Evolutionary conservation across 1,140 invertebrate genomes (phyloP), one percentile per base, ranked within the genome.

Genomic region (Rhyacophila brunnea): DNA sequence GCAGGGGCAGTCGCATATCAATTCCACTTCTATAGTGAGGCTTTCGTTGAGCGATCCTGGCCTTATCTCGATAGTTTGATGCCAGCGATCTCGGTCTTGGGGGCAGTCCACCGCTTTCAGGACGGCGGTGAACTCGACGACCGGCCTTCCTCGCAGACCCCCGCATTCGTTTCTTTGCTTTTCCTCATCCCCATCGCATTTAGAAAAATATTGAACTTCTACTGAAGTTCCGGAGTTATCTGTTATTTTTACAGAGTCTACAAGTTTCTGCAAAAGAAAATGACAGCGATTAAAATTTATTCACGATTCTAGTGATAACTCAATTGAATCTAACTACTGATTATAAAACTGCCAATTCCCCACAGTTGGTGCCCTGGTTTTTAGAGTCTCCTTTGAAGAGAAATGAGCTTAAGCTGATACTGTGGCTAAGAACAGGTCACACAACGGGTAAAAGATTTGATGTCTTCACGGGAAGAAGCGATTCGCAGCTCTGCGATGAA

Each of bases 31-130:
- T 40, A 93, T 74, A 4, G 71, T 78, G 13, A 93, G 68, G 68
- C 82, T 85, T 69, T 93, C 91, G 50, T 84, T 84, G 15, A 93
- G 76, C 34, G 89, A 90, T 51, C 87, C 83, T 2, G 89, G 89
- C 70, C 88, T 88, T 44, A 93, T 90, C 57, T 83, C 70, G 56
- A 92, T 81, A 11, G 70, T 81, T 70, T 87, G 83, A 1, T 79
- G 77, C 82, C 85, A 88, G 54, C 89, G 80, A 13, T 70, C 73
- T 7, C 72, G 75, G 69, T 89, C 78, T 23, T 71, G 67, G 7
- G 81, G 85, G 71, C 83, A 90, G 65, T 78, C 68, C 0, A 71
- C 67, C 1, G 79, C 77, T 70, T 79, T 74, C 11, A 81, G 69
- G 44, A 78, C 52, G 34, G 76, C 69, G 34, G 67, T 75, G 61